These are phyloP conservation scores for Pasiphila rectangulata DNA, from an alignment of 2,888 invertebrate species.

Conservation along the genomic window DNA sequence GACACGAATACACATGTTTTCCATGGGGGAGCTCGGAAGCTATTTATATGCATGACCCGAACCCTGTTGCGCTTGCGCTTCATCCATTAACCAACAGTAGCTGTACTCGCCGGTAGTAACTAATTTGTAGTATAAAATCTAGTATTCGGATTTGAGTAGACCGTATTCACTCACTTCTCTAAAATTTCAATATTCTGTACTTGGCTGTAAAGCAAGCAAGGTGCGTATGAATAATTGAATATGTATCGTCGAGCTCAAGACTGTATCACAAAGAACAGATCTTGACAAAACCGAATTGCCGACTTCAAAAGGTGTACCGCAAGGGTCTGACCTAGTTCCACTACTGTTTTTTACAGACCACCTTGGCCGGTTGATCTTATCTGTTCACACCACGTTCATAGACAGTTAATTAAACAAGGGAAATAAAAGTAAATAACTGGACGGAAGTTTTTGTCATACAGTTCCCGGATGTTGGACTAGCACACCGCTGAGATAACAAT, in stretches of 20 bases:
- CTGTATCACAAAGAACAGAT: conserved; percentile 55
- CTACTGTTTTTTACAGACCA: conserved; percentile 35
- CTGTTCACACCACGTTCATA: conserved; percentile 17
- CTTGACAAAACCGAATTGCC: conserved; percentile 33
- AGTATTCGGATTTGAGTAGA: too few relatives aligned
- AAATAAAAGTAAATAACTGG: conserved; percentile 11
- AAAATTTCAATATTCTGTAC: background rate
- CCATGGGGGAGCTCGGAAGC: conserved; percentile 43
- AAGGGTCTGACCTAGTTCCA: conserved; percentile 43
- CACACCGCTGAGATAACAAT: background rate
- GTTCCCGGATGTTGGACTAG: background rate
- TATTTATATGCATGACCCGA: conserved; percentile 59
- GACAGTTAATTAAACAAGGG: conserved; percentile 24
- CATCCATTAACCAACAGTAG: conserved; percentile 66
- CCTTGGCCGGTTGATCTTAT: conserved; percentile 38
- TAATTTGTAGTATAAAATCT: conserved; percentile 27
- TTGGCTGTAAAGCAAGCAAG: too few relatives aligned
- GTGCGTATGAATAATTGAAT: too few relatives aligned
- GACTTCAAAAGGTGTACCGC: conserved; percentile 54
- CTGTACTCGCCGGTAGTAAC: conserved; percentile 19
- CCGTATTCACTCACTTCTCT: background rate
- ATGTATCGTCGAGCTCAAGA: conserved; percentile 29
- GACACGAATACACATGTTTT: conserved; percentile 51
- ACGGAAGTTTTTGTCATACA: conserved; percentile 20
- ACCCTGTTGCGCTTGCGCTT: conserved; percentile 41